A percentile compares a stretch with the other conserved stretches of the same genome.
Conservation (phyloP, 1,140 invertebrate species). For the Linepithema humile region DNA sequence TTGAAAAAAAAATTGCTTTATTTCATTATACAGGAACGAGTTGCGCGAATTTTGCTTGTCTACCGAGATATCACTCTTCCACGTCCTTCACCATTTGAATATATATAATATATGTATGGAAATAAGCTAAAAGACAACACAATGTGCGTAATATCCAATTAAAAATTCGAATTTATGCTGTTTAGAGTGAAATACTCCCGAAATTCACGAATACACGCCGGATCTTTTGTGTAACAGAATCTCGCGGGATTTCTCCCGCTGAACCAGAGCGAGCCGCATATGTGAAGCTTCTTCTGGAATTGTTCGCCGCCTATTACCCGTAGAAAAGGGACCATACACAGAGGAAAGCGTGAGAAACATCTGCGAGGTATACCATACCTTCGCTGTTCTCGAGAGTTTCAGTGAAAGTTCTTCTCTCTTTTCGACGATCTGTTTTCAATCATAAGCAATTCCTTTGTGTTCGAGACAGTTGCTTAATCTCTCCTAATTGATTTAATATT, state of each 20-base stretch:
- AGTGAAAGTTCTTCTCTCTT: slow-evolving; percentile 60
- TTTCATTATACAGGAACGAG: background rate
- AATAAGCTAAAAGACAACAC: too few relatives aligned
- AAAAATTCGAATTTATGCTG: too few relatives aligned
- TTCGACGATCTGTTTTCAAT: slow-evolving; percentile 9
- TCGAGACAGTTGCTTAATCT: background rate
- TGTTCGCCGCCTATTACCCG: background rate
- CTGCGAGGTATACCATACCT: slow-evolving; percentile 5
- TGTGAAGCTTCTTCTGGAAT: too few relatives aligned
- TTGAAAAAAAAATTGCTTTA: background rate
- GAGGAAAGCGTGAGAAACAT: slow-evolving; percentile 63
- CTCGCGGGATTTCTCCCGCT: too few relatives aligned
- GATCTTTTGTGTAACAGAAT: too few relatives aligned
- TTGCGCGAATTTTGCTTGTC: background rate
- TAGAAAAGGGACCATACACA: slow-evolving; percentile 37
- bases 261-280: too few relatives aligned
- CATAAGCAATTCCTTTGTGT: background rate
- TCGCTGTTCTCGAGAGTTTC: slow-evolving; percentile 7
- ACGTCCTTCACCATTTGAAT: too few relatives aligned
- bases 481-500: background rate
- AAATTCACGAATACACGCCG: too few relatives aligned
- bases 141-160: too few relatives aligned
- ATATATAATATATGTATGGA: too few relatives aligned
- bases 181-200: too few relatives aligned
- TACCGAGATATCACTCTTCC: background rate